phyloP scores from a whole-genome alignment of 2,113 vertebrate genomes.

The Notothenia coriiceps region DNA sequence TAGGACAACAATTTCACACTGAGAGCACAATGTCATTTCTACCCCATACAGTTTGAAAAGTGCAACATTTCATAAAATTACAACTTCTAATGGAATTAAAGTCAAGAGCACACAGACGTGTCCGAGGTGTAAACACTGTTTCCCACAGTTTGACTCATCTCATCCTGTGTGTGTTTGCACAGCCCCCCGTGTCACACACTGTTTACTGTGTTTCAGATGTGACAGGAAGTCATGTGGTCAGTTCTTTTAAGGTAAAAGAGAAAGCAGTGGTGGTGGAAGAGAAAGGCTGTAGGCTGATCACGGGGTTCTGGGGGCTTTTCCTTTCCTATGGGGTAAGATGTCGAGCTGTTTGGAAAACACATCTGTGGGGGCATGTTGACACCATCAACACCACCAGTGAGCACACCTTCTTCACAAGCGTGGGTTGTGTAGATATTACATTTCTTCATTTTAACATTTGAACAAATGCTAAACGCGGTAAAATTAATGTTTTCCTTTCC shows the following conservation, averaged over 20 bases:
- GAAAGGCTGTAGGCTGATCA: slow-evolving; percentile 18
- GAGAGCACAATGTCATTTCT: background rate
- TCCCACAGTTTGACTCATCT: slow-evolving; percentile 45
- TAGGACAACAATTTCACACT: background rate
- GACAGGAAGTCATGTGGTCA: slow-evolving; percentile 73
- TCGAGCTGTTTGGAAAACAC: slow-evolving; percentile 47
- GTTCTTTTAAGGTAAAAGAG: slow-evolving; percentile 43
- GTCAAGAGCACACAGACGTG: background rate
- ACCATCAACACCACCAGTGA: background rate
- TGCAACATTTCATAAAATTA: background rate
- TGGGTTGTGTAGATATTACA: background rate
- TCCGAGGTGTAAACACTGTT: background rate
- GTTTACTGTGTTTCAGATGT: background rate
- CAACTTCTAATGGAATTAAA: background rate
- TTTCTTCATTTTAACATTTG: background rate
- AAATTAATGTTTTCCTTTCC: too few relatives aligned
- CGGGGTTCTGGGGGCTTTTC: slow-evolving; percentile 29
- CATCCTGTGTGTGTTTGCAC: slow-evolving; percentile 6
- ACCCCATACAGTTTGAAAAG: background rate
- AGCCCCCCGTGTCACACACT: slow-evolving; percentile 36
- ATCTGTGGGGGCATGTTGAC: slow-evolving; percentile 36
- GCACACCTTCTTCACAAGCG: background rate
- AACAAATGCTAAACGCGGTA: background rate
- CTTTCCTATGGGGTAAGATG: slow-evolving; percentile 37
- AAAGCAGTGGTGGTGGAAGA: slow-evolving; percentile 45